Conservation (phyloP, 2,113 vertebrate species). For the Gadus macrocephalus region DNA sequence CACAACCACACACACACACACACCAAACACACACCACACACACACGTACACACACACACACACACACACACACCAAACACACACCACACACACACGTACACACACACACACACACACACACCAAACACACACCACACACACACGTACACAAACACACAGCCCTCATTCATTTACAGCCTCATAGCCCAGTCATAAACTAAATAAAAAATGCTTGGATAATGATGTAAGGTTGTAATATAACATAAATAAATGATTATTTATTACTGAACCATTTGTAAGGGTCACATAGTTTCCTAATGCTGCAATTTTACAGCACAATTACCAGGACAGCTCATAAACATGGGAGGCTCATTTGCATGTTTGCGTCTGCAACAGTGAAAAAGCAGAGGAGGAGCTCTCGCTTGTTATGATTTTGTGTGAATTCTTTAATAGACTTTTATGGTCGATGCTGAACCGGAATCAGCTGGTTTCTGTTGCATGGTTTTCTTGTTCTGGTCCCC, state of each 20-base stretch:
- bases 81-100: not conserved
- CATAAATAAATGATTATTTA: not conserved
- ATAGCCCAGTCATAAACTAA: constrained; percentile 7
- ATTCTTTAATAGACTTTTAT: no score
- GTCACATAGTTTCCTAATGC: constrained; percentile 16
- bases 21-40: no score
- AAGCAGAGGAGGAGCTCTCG: no score
- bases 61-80: no score
- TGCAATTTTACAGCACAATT: no score
- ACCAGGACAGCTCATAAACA: no score
- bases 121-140: no score
- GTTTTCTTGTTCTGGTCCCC: constrained; percentile 66
- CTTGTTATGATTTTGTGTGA: no score
- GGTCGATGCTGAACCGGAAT: constrained; percentile 78
- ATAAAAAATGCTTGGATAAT: constrained; percentile 14
- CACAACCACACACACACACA: no score
- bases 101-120: not conserved
- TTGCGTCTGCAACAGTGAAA: no score
- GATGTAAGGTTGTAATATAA: not conserved
- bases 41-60: no score
- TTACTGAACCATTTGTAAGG: constrained; percentile 7
- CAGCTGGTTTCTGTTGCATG: constrained; percentile 58
- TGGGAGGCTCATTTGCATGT: no score
- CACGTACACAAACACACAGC: not conserved
- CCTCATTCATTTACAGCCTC: not conserved